These are phyloP conservation scores for Isaurus tuberculatus DNA, from an alignment of 92 coral and sea anemone genomes.

Conservation along the genomic window DNA sequence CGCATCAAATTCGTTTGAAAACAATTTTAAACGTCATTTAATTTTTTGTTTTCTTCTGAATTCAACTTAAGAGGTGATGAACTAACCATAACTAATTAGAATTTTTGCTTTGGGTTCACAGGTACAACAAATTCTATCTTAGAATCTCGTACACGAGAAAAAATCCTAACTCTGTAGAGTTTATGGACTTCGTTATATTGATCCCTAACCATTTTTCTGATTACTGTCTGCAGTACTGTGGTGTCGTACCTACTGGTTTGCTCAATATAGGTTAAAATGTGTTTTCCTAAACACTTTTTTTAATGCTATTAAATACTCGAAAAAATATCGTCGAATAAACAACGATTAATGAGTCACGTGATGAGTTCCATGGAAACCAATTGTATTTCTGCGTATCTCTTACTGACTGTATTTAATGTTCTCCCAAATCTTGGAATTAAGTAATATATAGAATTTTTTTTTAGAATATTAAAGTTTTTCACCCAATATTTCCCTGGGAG, in stretches of 20 bases:
- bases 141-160: neutral
- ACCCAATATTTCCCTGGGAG: neutral
- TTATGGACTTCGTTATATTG: neutral
- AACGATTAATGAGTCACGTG: constrained; percentile 14
- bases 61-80: neutral
- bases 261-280: neutral
- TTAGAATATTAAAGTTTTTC: neutral
- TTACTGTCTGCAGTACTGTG: neutral
- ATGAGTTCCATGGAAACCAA: neutral
- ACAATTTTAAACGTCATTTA: neutral
- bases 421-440: neutral
- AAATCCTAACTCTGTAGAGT: constrained; percentile 7
- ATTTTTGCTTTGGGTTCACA: constrained; percentile 1
- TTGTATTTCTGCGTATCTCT: constrained; percentile 1
- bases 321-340: neutral
- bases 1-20: constrained; percentile 1
- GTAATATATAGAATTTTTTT: neutral
- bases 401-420: neutral
- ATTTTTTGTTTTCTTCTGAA: neutral
- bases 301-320: neutral
- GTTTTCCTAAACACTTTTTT: constrained; percentile 8
- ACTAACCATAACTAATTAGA: constrained; percentile 2
- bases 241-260: constrained; percentile 6
- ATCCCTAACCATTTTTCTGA: neutral
- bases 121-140: constrained; percentile 4